Evolutionary conservation across 1,140 invertebrate genomes (phyloP).

Genomic region (Bombus breviceps): DNA sequence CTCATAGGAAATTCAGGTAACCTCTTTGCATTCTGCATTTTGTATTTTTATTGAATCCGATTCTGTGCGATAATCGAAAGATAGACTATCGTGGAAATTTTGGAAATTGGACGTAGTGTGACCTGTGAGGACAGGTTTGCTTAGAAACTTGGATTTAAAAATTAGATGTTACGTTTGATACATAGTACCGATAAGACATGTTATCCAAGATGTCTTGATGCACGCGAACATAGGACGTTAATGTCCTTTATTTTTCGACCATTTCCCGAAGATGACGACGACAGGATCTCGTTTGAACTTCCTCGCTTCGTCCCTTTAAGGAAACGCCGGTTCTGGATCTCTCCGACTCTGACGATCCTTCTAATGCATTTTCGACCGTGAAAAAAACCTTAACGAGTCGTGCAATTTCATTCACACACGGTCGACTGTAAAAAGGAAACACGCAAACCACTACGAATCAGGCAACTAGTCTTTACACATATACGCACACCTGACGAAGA

Average conservation of each 20-base stretch:
- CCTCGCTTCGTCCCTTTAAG: slow-evolving; percentile 17
- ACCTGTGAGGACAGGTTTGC: not conserved
- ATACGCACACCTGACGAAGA: not conserved
- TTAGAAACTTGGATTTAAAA: not conserved
- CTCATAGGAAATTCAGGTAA: slow-evolving; percentile 33
- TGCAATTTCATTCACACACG: slow-evolving; percentile 19
- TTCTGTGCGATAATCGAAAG: not conserved
- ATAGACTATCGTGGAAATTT: not conserved
- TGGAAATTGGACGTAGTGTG: not conserved
- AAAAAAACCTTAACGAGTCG: slow-evolving; percentile 30
- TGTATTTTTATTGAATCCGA: not conserved
- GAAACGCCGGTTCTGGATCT: slow-evolving; percentile 11
- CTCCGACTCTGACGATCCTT: not conserved
- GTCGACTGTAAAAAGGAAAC: slow-evolving; percentile 24
- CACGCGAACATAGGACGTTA: not conserved
- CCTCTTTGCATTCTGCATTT: not conserved
- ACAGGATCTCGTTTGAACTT: slow-evolving; percentile 39
- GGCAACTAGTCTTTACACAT: slow-evolving; percentile 6
- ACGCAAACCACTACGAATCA: not conserved
- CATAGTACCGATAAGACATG: not conserved
- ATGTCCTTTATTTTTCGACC: not conserved
- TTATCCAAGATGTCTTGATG: not conserved
- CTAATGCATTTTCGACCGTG: slow-evolving; percentile 1
- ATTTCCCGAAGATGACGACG: slow-evolving; percentile 13
- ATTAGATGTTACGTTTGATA: not conserved